Evolutionary conservation across 2,797 vertebrate species (phyloP), one percentile per base, ranked within the genome.

Genomic region (Pseudotriccus pelzelni): DNA sequence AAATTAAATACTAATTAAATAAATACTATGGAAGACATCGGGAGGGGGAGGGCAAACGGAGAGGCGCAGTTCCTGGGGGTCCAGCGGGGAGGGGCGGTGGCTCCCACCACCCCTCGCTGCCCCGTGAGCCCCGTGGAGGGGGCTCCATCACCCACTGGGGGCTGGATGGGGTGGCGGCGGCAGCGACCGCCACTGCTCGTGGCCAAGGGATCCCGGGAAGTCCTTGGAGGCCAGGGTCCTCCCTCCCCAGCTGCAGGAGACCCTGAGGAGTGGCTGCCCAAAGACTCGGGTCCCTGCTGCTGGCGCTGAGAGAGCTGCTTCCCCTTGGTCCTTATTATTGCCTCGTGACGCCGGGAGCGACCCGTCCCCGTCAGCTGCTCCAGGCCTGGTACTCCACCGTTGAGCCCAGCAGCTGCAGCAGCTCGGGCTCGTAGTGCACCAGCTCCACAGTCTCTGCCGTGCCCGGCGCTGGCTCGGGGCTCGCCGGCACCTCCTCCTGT

Each of bases 321-420:
- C 97, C 97, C 93, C 25, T 97, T 97, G 97, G 98, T 98, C 98
- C 97, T 55, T 94, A 96, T 98, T 98, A 98, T 98, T 98, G 98
- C 98, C 98, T 98, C 96, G 50, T 93, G 97, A 97, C 77, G 97
- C 96, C 41, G 70, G 94, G 91, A 91, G 87, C 10, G 19, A 50
- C 15, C 43, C 6, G 55, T 63, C 83, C 97, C 93, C 63, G 97
- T 98, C 98, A 98, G 97, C 98, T 98, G 96, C 97, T 98, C 97
- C 97, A 98, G 52, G 97, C 90, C 97, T 98, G 97, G 84, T 98
- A 98, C 96, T 99, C 99, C 97, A 99, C 98, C 17, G 98, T 98
- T 3, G 99, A 99, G 66, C 99, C 99, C 96, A 99, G 97, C 76
- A 99, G 98, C 97, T 98, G 98, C 84, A 99, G 98, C 83, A 99